Base-by-base conservation (phyloP, 2,797 vertebrate species). In the Peromyscus eremicus region DNA sequence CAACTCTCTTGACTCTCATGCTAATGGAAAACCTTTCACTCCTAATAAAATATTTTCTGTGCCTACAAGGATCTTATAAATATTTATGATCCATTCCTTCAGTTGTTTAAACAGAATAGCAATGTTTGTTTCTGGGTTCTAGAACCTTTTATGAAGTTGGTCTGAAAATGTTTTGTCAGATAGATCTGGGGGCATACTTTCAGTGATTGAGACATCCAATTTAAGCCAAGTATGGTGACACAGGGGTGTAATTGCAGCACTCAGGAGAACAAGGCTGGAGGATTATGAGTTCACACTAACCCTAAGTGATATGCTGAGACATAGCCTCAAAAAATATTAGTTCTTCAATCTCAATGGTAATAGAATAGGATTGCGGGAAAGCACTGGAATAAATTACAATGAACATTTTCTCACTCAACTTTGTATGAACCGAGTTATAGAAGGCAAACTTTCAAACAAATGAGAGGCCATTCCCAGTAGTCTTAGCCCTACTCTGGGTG, bases 21-120 rank as follows among this genome's bases (percentile, higher is more conserved):
- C 5, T 94, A 93, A 89, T 79, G 37, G 60, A 90, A 97, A 83
- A 91, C 60, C 3, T 97, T 85, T 92, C 80, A 55, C 89, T 97
- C 83, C 32, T 89, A 37, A 73, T 82, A 81, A 95, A 96, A 94
- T 64, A 37, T 66, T 73, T 90, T 19, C 46, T 94, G 34, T 32
- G 40, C 27, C 25, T 96, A 34, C 71, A 89, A 94, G 52, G 12
- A 92, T 86, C 6, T 91, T 80, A 81, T 83, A 82, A 94, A 96
- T 91, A 89, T 92, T 93, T 93, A 95, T 88, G 60, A 95, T 82
- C 8, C 87, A 4, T 79, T 92, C 19, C 23, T 49, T 88, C 89
- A 17, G 55, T 40, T 89, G 43, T 83, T 95, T 92, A 95, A 95
- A 94, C 3, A 94, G 8, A 88, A 62, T 34, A 43, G 49, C 16